A percentile compares a stretch with the other conserved stretches of the same genome.
These are phyloP conservation scores for Hybognathus amarus DNA, from an alignment of 2,797 vertebrate species.

Conservation along the genomic window DNA sequence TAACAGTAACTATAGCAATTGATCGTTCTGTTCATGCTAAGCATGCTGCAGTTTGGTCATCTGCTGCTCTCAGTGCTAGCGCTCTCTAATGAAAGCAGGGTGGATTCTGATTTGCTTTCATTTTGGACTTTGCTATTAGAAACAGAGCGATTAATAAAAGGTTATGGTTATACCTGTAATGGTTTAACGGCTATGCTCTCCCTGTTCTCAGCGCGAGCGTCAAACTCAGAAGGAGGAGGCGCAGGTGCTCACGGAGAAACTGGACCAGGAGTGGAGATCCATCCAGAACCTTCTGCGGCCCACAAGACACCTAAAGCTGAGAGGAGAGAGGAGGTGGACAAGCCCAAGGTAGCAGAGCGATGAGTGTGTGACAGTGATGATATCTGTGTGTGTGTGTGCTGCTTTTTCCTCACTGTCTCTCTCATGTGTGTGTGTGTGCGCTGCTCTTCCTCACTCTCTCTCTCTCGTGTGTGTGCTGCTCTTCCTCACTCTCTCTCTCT, in stretches of 20 bases:
- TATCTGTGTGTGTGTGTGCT: too few species aligned
- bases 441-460: too few species aligned
- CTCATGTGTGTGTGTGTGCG: too few species aligned
- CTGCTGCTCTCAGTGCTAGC: background rate
- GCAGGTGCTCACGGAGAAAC: conserved; percentile 91
- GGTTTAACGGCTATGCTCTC: background rate
- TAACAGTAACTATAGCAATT: too few species aligned
- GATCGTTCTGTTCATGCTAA: too few species aligned
- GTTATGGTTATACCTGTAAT: background rate
- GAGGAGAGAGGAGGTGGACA: conserved; percentile 72
- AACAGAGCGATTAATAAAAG: background rate
- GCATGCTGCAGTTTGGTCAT: background rate
- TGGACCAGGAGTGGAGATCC: conserved; percentile 93
- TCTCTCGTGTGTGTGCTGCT: conserved; percentile 6
- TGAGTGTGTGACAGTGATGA: too few species aligned
- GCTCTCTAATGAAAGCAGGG: background rate
- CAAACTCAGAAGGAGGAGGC: conserved; percentile 88
- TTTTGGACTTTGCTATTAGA: background rate
- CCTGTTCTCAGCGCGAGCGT: conserved; percentile 82
- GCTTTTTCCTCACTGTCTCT: too few species aligned
- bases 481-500: background rate
- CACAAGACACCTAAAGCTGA: conserved; percentile 79
- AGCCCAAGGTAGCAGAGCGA: conserved; percentile 79
- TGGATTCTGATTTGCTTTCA: background rate
- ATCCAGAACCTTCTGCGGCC: conserved; percentile 87